These are phyloP conservation scores for Stratiolaelaps scimitus DNA, from an alignment of 1,140 invertebrate genomes.

Conservation along the genomic window DNA sequence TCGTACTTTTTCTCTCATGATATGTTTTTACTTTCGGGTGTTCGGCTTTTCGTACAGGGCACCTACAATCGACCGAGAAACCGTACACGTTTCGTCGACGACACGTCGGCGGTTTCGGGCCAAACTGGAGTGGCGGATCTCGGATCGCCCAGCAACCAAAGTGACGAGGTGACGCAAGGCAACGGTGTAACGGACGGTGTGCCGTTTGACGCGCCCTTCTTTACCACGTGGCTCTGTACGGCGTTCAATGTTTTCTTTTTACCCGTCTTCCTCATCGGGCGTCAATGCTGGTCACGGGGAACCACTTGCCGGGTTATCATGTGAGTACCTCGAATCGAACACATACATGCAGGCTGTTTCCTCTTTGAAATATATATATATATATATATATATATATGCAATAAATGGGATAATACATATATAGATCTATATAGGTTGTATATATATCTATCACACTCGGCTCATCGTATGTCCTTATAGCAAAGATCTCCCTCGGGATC, in stretches of 20 bases:
- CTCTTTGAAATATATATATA: too few species aligned
- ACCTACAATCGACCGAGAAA: slow-evolving; percentile 28
- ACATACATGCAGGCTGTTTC: too few species aligned
- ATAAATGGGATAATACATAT: too few species aligned
- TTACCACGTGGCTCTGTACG: slow-evolving; percentile 88
- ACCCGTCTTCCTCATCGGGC: slow-evolving; percentile 66
- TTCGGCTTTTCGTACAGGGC: not conserved
- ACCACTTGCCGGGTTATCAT: slow-evolving; percentile 26
- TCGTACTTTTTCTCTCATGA: too few species aligned
- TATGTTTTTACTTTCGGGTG: too few species aligned
- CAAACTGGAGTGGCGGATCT: not conserved
- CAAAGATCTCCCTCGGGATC: too few species aligned
- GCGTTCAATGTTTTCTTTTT: slow-evolving; percentile 81
- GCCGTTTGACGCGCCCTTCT: slow-evolving; percentile 73
- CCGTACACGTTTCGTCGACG: slow-evolving; percentile 28
- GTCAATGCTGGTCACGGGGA: slow-evolving; percentile 41
- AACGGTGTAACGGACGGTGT: slow-evolving; percentile 38
- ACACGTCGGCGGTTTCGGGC: slow-evolving; percentile 6
- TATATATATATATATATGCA: too few species aligned
- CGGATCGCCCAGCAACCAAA: not conserved
- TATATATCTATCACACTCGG: too few species aligned
- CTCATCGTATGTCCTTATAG: too few species aligned
- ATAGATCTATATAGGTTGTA: too few species aligned
- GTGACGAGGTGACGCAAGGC: slow-evolving; percentile 13
- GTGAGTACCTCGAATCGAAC: slow-evolving; percentile 1